phyloP scores from a whole-genome alignment of 2,797 vertebrate species.

The Tapirus indicus region DNA sequence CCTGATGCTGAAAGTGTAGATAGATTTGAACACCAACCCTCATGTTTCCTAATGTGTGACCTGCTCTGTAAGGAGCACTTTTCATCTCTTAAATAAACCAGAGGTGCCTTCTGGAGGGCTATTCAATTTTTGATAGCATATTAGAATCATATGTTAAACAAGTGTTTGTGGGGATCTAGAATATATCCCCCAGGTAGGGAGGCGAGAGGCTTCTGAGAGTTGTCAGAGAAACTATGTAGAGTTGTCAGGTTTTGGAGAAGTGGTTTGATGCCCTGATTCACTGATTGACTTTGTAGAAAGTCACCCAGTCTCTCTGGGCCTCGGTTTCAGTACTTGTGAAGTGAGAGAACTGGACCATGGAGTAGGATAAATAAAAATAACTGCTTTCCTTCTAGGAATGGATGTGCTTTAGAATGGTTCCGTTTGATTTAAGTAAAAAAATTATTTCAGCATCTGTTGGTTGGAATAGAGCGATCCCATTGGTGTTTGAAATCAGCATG shows the following conservation, averaged over 20 bases:
- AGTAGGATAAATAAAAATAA: not conserved
- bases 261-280: not conserved
- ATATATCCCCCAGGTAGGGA: not conserved
- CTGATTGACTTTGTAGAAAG: not conserved
- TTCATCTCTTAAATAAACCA: not conserved
- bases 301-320: not conserved
- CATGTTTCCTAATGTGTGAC: not conserved
- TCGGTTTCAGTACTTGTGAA: not conserved
- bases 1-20: not conserved
- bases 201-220: not conserved
- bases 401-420: not conserved
- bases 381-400: not conserved
- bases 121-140: not conserved
- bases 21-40: not conserved
- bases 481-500: not conserved
- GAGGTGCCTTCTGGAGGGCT: constrained; percentile 25
- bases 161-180: not conserved
- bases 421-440: not conserved
- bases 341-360: not conserved
- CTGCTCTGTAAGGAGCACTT: not conserved
- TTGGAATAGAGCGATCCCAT: not conserved
- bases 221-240: not conserved
- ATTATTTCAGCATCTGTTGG: not conserved
- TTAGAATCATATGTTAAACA: constrained; percentile 17
- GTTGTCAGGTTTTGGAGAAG: not conserved